Conservation (phyloP, 2,888 invertebrate species). For the Diabrotica balteata region DNA sequence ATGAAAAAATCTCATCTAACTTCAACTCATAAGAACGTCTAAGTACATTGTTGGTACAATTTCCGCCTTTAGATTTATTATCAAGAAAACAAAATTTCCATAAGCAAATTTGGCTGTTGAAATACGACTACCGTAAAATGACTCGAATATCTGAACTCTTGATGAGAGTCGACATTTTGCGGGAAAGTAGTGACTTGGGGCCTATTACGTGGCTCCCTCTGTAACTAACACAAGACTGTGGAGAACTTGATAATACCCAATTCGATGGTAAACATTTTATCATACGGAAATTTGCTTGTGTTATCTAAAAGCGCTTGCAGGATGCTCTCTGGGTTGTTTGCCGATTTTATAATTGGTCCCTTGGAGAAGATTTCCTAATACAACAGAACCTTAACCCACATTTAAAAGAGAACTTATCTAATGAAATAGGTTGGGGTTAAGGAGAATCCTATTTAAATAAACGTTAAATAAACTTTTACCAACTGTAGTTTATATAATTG, state of each 20-base stretch:
- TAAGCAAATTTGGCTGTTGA: constrained; percentile 27
- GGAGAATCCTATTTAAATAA: no score
- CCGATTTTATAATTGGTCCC: constrained; percentile 17
- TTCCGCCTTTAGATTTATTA: constrained; percentile 10
- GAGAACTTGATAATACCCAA: constrained; percentile 27
- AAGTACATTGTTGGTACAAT: no score
- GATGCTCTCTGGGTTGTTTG: constrained; percentile 6
- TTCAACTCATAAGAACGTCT: no score
- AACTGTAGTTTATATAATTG: no score
- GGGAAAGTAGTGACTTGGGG: constrained; percentile 26
- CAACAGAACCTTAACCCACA: background rate
- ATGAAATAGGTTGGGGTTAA: no score
- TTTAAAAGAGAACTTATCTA: no score
- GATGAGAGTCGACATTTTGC: constrained; percentile 25
- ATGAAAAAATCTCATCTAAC: no score
- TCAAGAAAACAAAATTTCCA: constrained; percentile 22
- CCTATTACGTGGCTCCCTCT: constrained; percentile 22
- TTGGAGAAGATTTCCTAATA: constrained; percentile 2
- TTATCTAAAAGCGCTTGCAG: constrained; percentile 24
- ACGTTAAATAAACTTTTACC: no score
- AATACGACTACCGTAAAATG: constrained; percentile 24
- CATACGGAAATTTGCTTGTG: constrained; percentile 22
- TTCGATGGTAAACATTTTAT: constrained; percentile 29
- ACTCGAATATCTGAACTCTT: constrained; percentile 18
- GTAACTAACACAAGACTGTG: constrained; percentile 29